These are phyloP conservation scores for Drosophila saltans DNA, from an alignment of 1,140 invertebrate genomes.

Conservation along the genomic window DNA sequence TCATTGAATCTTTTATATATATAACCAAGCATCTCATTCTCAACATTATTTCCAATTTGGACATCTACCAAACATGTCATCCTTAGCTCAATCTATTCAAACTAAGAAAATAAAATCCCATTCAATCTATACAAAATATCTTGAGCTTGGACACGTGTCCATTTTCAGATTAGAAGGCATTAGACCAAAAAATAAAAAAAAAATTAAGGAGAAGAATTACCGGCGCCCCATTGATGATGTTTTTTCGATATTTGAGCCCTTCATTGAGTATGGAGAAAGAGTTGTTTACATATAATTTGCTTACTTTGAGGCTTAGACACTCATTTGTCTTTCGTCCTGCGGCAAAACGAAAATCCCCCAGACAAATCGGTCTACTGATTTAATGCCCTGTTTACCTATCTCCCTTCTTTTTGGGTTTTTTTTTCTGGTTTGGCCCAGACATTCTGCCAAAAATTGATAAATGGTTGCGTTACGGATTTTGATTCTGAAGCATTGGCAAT, in stretches of 20 bases:
- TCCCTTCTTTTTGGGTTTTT: slow-evolving; percentile 16
- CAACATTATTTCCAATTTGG: background rate
- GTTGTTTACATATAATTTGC: slow-evolving; percentile 68
- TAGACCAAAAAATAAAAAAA: slow-evolving; percentile 26
- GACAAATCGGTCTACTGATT: slow-evolving; percentile 38
- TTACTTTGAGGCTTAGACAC: slow-evolving; percentile 64
- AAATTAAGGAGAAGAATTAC: background rate
- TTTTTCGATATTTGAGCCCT: slow-evolving; percentile 44
- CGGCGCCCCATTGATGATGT: slow-evolving; percentile 35
- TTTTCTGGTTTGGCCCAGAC: background rate
- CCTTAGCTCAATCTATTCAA: background rate
- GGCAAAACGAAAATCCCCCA: slow-evolving; percentile 33
- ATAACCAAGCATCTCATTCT: too few relatives aligned
- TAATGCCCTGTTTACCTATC: slow-evolving; percentile 65
- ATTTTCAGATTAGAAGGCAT: slow-evolving; percentile 33
- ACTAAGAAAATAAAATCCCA: slow-evolving; percentile 9
- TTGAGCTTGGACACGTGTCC: slow-evolving; percentile 57
- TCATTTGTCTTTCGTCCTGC: slow-evolving; percentile 53
- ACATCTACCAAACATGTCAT: background rate
- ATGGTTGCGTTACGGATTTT: slow-evolving; percentile 34
- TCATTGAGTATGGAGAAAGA: slow-evolving; percentile 32
- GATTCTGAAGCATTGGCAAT: background rate
- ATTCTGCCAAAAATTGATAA: slow-evolving; percentile 35
- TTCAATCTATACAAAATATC: slow-evolving; percentile 27
- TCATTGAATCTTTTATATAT: too few relatives aligned